A percentile compares a stretch with the other conserved stretches of the same genome.
These are phyloP conservation scores for Cynopterus sphinx DNA, from an alignment of 2,797 vertebrate species.

Conservation along the genomic window DNA sequence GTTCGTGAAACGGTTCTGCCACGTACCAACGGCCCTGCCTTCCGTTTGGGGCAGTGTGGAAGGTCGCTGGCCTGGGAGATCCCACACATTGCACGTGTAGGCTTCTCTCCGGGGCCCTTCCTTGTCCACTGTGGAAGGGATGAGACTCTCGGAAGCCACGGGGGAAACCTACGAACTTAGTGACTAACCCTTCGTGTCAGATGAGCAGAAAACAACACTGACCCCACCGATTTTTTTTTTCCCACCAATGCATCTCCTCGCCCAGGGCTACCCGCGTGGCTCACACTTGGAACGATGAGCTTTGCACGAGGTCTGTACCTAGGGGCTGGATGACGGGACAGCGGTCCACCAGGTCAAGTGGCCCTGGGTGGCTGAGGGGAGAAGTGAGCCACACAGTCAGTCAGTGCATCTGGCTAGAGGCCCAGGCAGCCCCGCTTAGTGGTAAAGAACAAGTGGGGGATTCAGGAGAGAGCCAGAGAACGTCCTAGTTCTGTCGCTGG, in stretches of 20 bases:
- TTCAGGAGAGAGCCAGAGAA: neutral
- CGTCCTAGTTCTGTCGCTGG: neutral
- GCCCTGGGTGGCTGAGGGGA: neutral
- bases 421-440: neutral
- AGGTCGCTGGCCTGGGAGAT: conserved; percentile 15
- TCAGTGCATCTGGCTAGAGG: neutral
- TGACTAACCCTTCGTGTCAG: conserved; percentile 54
- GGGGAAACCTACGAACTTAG: conserved; percentile 65
- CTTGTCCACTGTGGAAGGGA: neutral
- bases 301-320: neutral
- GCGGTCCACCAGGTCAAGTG: neutral
- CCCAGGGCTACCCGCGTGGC: neutral
- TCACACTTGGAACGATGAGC: neutral
- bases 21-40: conserved; percentile 44
- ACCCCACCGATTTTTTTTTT: conserved; percentile 61
- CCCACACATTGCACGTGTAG: neutral
- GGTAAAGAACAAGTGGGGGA: neutral
- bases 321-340: neutral
- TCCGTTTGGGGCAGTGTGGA: conserved; percentile 28
- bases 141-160: conserved; percentile 44
- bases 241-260: neutral
- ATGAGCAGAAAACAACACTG: conserved; percentile 52
- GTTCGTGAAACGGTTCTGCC: conserved; percentile 63
- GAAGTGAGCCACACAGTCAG: neutral
- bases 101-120: neutral